Percentiles rank a stretch among this genome's conserved stretches.
phyloP scores from a whole-genome alignment of 2,888 invertebrate species.

The Leptopilina myrica region DNA sequence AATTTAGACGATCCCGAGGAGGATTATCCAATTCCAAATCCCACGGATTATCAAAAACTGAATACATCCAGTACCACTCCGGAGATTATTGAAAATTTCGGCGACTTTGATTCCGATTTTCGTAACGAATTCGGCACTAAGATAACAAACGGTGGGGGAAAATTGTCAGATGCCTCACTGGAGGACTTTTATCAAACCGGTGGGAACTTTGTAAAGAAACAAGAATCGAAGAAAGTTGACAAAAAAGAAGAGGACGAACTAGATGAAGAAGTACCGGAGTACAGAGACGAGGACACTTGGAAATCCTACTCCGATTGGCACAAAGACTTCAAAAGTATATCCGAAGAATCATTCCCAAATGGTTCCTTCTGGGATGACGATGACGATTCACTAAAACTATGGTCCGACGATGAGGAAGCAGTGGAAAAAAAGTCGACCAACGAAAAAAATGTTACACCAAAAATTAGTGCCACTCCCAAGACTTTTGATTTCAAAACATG shows the following conservation, averaged over 20 bases:
- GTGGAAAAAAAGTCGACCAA: not conserved
- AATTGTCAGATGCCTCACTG: not conserved
- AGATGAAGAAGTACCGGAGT: slow-evolving; percentile 62
- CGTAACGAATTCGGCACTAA: not conserved
- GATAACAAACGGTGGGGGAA: not conserved
- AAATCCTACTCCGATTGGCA: slow-evolving; percentile 53
- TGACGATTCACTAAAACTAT: not conserved
- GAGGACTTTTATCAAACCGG: not conserved
- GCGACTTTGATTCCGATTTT: slow-evolving; percentile 21
- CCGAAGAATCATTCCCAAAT: slow-evolving; percentile 83
- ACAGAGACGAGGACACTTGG: slow-evolving; percentile 77
- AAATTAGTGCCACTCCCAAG: not conserved
- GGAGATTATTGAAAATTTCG: not conserved
- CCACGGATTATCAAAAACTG: slow-evolving; percentile 3
- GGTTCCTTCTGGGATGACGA: slow-evolving; percentile 60
- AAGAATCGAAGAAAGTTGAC: slow-evolving; percentile 1
- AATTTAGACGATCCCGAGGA: not conserved
- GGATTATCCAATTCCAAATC: not conserved
- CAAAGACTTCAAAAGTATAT: slow-evolving; percentile 43
- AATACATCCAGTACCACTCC: not conserved
- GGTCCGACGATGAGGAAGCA: not conserved
- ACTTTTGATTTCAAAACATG: slow-evolving; percentile 9
- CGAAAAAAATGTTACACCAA: not conserved
- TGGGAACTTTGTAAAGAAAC: slow-evolving; percentile 9
- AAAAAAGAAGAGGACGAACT: slow-evolving; percentile 3